Conservation (phyloP, 1,140 invertebrate species). For the Brachystomella parvula region DNA sequence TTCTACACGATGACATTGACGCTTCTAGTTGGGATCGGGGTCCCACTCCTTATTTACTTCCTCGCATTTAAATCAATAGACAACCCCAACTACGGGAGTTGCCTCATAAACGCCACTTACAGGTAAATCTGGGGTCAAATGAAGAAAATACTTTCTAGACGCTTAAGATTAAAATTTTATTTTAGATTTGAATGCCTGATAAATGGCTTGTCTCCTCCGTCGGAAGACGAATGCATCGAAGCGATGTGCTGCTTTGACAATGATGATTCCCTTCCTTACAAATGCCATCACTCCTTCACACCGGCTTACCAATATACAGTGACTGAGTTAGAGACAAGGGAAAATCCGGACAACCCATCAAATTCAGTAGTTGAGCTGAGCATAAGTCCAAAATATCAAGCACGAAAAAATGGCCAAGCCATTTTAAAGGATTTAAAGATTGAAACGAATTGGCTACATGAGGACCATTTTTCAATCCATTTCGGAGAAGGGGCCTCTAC, state of each 20-base stretch:
- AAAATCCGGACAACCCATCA: not conserved
- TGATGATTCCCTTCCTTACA: conserved; percentile 11
- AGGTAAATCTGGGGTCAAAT: conserved; percentile 18
- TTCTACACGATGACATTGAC: conserved; percentile 15
- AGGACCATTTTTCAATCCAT: too few species aligned
- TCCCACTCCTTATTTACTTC: conserved; percentile 23
- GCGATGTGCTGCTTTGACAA: conserved; percentile 27
- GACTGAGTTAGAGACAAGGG: not conserved
- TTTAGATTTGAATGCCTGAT: conserved; percentile 30
- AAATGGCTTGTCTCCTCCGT: not conserved
- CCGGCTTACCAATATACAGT: conserved; percentile 28
- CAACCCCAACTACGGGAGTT: conserved; percentile 27
- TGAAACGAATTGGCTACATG: not conserved
- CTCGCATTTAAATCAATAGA: not conserved
- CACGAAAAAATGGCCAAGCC: not conserved
- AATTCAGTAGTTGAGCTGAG: not conserved
- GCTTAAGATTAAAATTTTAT: not conserved
- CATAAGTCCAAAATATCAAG: conserved; percentile 6
- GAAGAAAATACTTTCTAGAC: not conserved
- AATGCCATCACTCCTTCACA: conserved; percentile 33
- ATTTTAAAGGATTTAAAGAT: too few species aligned
- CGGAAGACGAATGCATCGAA: conserved; percentile 6
- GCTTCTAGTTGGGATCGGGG: conserved; percentile 19
- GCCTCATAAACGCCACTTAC: conserved; percentile 24
- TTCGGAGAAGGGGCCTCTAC: too few species aligned